Evolutionary conservation across 2,113 vertebrate genomes (phyloP).

Genomic region (Lycaon pictus): DNA sequence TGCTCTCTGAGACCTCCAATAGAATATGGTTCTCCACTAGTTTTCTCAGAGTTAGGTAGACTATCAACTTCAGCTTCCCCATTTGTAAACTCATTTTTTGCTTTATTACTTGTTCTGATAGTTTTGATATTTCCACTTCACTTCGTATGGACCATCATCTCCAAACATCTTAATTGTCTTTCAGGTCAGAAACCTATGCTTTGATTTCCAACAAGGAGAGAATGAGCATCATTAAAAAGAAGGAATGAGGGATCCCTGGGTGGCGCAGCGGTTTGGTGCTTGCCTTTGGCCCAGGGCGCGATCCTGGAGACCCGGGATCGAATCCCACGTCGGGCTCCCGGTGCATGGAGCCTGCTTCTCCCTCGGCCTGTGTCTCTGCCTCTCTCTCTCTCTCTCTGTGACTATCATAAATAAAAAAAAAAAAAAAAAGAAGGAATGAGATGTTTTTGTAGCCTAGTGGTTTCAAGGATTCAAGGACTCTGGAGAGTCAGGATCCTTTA

Average conservation of each 20-base stretch:
- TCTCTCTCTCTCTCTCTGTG: too few species aligned
- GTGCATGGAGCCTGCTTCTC: too few species aligned
- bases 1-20: neutral
- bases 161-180: neutral
- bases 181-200: neutral
- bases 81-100: neutral
- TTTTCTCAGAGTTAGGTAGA: conserved; percentile 29
- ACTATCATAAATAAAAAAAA: too few species aligned
- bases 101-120: neutral
- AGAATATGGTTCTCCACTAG: neutral
- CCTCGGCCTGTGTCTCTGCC: too few species aligned
- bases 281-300: too few species aligned
- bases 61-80: neutral
- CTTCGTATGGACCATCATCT: neutral
- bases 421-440: neutral
- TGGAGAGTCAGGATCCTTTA: neutral
- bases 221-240: neutral
- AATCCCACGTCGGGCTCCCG: too few species aligned
- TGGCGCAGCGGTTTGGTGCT: too few species aligned
- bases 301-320: too few species aligned
- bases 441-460: neutral
- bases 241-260: neutral
- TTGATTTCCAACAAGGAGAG: neutral
- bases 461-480: neutral
- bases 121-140: neutral